A percentile compares a stretch with the other conserved stretches of the same genome.
Conservation (phyloP, 1,140 invertebrate genomes). For the Bombus pyrosoma region DNA sequence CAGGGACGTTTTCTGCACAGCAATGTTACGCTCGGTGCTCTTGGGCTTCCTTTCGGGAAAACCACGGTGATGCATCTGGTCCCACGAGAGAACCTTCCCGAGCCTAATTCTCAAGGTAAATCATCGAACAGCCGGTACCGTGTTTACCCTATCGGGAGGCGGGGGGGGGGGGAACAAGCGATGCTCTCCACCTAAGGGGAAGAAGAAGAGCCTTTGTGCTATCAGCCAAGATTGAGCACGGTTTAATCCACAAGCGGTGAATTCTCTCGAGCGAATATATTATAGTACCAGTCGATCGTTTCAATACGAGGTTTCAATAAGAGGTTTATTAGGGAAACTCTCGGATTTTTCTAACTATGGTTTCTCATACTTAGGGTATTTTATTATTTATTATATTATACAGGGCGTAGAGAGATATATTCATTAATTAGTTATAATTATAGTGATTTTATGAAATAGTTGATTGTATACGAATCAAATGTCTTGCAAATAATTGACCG, state of each 20-base stretch:
- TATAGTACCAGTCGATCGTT: not conserved
- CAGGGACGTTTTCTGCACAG: slow-evolving; percentile 99
- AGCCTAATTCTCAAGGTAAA: slow-evolving; percentile 98
- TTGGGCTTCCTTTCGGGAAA: slow-evolving; percentile 97
- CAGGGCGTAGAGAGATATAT: no score
- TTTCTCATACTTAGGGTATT: no score
- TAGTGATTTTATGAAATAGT: no score
- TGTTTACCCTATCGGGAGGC: not conserved
- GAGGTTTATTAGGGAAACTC: no score
- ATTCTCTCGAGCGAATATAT: not conserved
- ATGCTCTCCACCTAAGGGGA: not conserved
- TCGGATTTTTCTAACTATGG: no score
- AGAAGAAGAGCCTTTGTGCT: not conserved
- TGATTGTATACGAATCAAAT: no score
- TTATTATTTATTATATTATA: no score
- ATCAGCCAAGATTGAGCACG: not conserved
- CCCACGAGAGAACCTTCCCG: slow-evolving; percentile 98
- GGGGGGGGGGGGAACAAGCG: not conserved
- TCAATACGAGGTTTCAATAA: not conserved
- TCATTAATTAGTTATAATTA: no score
- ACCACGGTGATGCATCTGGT: slow-evolving; percentile 99
- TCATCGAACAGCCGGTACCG: not conserved
- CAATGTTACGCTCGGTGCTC: slow-evolving; percentile 98
- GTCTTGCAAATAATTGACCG: no score
- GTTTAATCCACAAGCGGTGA: not conserved